Evolutionary conservation across 2,888 invertebrate species (phyloP), one percentile per base, ranked within the genome.

Genomic region (Acholoe squamosa): DNA sequence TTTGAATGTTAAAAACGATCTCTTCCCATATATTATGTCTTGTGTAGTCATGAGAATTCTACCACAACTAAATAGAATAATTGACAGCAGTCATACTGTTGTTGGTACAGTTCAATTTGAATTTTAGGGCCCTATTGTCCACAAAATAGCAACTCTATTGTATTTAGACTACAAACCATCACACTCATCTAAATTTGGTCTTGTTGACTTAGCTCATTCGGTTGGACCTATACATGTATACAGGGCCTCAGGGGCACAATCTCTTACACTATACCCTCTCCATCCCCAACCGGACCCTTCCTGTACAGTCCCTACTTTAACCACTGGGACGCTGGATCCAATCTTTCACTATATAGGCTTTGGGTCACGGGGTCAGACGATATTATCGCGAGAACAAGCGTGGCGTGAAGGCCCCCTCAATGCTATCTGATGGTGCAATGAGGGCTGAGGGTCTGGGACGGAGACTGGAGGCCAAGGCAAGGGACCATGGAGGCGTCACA

Each of bases 341-440:
- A 86, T 86, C 56, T 56, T 54, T 52, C 86, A 86, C 31, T 54
- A 54, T 51, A 84, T 86, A 86, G 80, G 80, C n/a, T 25, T 54
- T 16, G 56, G 86, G 56, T 86, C 86, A 28, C 54, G 25, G 54
- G 86, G 86, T 52, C 86, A 86, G 54, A 56, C 56, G 86, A 86
- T 86, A 86, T 52, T 86, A 86, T 86, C 86, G 33, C 54, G 10
- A n/a, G 31, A 31, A 86, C 86, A 86, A 86, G 86, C 86, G 86
- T 86, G 86, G 86, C 86, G 86, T 86, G 86, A 86, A 86, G 86
- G 28, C 56, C 25, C 33, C 31, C 86, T 86, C 54, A 56, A 52
- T 86, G 33, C 54, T 54, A 86, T 86, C 86, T 54, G 86, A 86
- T 86, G 86, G 28, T 19, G 80, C 80, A 43, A 0, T 16, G 80